These are phyloP conservation scores for Ametastegia equiseti DNA, from an alignment of 2,888 invertebrate genomes.

Conservation along the genomic window DNA sequence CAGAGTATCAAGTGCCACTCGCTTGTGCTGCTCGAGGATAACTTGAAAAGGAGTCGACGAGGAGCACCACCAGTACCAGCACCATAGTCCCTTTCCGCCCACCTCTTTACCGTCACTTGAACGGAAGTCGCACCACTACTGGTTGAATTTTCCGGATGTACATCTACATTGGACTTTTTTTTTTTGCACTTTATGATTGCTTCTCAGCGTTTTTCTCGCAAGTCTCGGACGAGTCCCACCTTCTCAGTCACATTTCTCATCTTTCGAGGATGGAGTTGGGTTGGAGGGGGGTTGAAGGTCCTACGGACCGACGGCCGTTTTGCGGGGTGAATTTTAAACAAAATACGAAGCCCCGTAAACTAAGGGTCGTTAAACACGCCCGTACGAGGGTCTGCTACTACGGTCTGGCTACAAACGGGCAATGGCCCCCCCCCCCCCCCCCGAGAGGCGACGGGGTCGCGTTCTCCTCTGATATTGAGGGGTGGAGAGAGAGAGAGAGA, in stretches of 20 bases:
- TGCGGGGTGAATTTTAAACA: slow-evolving; percentile 69
- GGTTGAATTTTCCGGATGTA: slow-evolving; percentile 48
- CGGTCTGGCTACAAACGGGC: slow-evolving; percentile 43
- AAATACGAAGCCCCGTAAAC: slow-evolving; percentile 69
- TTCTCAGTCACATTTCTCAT: slow-evolving; percentile 3
- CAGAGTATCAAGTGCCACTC: slow-evolving; percentile 43
- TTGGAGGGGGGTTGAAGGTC: slow-evolving; percentile 39
- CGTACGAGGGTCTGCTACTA: slow-evolving; percentile 44
- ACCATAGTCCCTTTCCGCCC: slow-evolving; percentile 22
- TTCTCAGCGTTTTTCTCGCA: not conserved
- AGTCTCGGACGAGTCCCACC: not conserved
- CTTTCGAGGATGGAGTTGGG: slow-evolving; percentile 25
- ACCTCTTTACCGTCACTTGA: slow-evolving; percentile 24
- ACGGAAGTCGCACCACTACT: slow-evolving; percentile 27
- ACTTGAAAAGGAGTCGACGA: slow-evolving; percentile 40
- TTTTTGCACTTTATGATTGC: not conserved
- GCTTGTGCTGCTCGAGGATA: slow-evolving; percentile 41
- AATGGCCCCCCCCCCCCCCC: slow-evolving; percentile 25
- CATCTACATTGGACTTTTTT: not conserved
- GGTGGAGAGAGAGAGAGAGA: not conserved
- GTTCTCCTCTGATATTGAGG: slow-evolving; percentile 35
- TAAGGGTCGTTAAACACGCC: slow-evolving; percentile 67
- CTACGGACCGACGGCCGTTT: slow-evolving; percentile 51
- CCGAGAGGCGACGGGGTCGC: slow-evolving; percentile 42
- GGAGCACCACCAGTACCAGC: slow-evolving; percentile 11